phyloP scores from a whole-genome alignment of 2,888 invertebrate genomes.

The Mactromeris polynyma region DNA sequence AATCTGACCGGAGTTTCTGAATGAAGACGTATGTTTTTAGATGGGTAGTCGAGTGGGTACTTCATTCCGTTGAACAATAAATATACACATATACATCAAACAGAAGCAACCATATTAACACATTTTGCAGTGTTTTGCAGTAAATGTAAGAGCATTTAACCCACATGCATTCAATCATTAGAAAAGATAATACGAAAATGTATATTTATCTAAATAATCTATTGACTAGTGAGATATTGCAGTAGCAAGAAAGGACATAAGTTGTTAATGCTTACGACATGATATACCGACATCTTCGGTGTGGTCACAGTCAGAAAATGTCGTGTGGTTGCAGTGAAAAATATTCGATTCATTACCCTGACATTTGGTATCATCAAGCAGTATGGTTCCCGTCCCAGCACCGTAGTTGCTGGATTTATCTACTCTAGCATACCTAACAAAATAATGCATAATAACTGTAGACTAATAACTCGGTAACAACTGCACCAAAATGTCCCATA shows the following conservation, averaged over 20 bases:
- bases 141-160: no score
- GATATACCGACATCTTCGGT: constrained; percentile 38
- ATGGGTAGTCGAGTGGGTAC: no score
- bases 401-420: not conserved
- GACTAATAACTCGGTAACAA: no score
- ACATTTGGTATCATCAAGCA: constrained; percentile 26
- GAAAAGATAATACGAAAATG: no score
- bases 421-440: constrained; percentile 15
- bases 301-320: constrained; percentile 18
- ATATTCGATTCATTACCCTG: constrained; percentile 31
- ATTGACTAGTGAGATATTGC: no score
- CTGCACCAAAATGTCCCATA: not conserved
- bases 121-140: not conserved
- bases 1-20: constrained; percentile 28
- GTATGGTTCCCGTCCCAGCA: constrained; percentile 6
- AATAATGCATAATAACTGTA: not conserved
- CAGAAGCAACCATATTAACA: no score
- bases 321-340: not conserved
- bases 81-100: no score
- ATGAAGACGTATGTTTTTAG: not conserved
- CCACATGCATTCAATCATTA: no score
- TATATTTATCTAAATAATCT: no score
- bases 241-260: not conserved
- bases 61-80: no score
- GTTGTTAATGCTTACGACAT: constrained; percentile 39